Evolutionary conservation across 2,888 invertebrate species (phyloP), one percentile per base, ranked within the genome.

Genomic region (Autographa pulchrina): DNA sequence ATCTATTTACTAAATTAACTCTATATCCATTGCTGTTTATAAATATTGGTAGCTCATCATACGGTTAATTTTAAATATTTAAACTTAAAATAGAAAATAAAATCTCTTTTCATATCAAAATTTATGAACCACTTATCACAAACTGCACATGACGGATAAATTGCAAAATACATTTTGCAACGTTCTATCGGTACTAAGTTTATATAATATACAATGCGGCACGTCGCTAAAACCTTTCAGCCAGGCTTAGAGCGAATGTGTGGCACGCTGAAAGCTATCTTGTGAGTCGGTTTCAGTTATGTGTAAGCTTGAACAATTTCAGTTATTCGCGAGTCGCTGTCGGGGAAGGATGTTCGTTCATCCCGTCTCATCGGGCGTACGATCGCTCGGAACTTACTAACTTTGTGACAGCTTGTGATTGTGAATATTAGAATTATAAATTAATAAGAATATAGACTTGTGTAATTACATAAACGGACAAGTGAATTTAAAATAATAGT

Each of bases 271-370:
- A 75, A 77, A 80, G 71, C 69, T 65, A 83, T 83, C 81, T 81
- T 74, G 81, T 69, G 74, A 72, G 80, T 75, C 66, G 70, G 80
- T 81, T 81, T 82, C 80, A 72, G 77, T 74, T 78, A 78, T 71
- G 68, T 76, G 75, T 84, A 82, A 85, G 85, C 85, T 83, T 82
- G 80, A 82, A 87, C 83, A 80, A 81, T 89, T 91, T 92, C 92
- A 93, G 93, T 93, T 82, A 84, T 85, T 86, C 91, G 90, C 91
- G 88, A 82, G 82, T 84, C 88, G 85, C 86, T 68, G 82, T 32
- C 86, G 86, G 74, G 90, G 80, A 80, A 87, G 88, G 89, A 87
- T 90, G 92, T 88, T 81, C 84, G 83, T 79, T 69, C 68, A 72
- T 68, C 71, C 76, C 72, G 58, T 70, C 69, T 78, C 60, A 64